Evolutionary conservation across 2,888 invertebrate species (phyloP), one percentile per base, ranked within the genome.

Genomic region (Hirtodrosophila confusa): DNA sequence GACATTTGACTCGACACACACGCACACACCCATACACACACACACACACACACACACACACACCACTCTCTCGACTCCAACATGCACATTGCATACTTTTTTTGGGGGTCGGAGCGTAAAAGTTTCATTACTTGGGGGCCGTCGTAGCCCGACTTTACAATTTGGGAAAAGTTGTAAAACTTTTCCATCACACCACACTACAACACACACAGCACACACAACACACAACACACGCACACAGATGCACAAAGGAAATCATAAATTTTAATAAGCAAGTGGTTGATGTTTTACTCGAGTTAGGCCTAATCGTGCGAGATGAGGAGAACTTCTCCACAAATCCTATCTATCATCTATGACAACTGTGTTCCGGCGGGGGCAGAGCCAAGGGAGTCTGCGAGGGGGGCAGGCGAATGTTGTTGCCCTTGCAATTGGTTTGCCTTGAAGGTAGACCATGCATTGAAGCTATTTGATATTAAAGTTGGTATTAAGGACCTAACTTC

Each of bases 81-180:
- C 83, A 69, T 76, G 79, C 76, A 75, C 49, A 70, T 65, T 83
- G 84, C 84, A 77, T 72, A 77, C 72, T 57, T 70, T 66, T 51
- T 17, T 17, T 1, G 17, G 17, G 17, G 40, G 57, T 11, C 58
- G 70, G 17, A 17, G 68, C 79, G 80, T 71, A 69, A 75, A 83
- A 79, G 71, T 80, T 83, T 69, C 77, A 80, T 80, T 70, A 72
- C 78, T 80, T 70, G 17, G 40, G 45, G 50, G 66, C 63, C 54
- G 61, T 48, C 44, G 10, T 17, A 17, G 17, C 17, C 55, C 51
- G 31, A 69, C 55, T 77, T 79, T 64, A 79, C 75, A 75, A 80
- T 77, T 31, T 77, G 61, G 41, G 60, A 58, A 75, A 75, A 80
- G 80, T 75, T 80, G 66, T 78, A 50, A 58, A 80, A 80, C 84